Conservation (phyloP, 2,888 invertebrate genomes). For the Caenorhabditis uteleia region DNA sequence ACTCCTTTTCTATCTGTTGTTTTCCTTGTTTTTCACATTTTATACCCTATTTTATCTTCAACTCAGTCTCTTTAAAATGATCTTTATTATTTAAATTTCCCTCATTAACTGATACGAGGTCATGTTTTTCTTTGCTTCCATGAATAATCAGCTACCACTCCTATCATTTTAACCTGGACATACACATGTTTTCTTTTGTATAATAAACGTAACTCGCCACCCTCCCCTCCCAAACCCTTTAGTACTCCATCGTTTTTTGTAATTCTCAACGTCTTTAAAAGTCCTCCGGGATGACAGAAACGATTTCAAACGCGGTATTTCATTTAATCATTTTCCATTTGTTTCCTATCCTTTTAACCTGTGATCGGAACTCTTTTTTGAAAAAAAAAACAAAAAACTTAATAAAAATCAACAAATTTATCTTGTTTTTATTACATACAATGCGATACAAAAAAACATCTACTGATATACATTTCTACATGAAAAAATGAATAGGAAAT, state of each 20-base stretch:
- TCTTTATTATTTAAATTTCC: conserved; percentile 21
- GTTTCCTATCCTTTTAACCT: conserved; percentile 17
- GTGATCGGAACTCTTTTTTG: conserved; percentile 16
- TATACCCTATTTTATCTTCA: conserved; percentile 18
- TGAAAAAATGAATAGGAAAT: neutral
- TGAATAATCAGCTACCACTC: neutral
- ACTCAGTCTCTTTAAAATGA: conserved; percentile 42
- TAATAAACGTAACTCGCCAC: conserved; percentile 30
- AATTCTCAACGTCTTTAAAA: no score
- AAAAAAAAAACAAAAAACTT: conserved; percentile 11
- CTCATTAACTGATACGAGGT: conserved; percentile 46
- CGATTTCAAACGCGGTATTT: conserved; percentile 29
- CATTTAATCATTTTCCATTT: conserved; percentile 12
- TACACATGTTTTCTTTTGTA: conserved; percentile 20
- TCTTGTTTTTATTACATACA: no score
- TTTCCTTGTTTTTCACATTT: neutral
- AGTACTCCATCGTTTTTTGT: no score
- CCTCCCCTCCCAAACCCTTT: no score
- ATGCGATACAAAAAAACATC: no score
- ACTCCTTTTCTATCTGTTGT: neutral
- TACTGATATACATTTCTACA: neutral
- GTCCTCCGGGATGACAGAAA: no score
- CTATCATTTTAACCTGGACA: conserved; percentile 16
- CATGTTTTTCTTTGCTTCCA: conserved; percentile 1
- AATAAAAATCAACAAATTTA: conserved; percentile 38